Base-by-base conservation (phyloP, 2,113 vertebrate species). In the Triplophysa siluroides region DNA sequence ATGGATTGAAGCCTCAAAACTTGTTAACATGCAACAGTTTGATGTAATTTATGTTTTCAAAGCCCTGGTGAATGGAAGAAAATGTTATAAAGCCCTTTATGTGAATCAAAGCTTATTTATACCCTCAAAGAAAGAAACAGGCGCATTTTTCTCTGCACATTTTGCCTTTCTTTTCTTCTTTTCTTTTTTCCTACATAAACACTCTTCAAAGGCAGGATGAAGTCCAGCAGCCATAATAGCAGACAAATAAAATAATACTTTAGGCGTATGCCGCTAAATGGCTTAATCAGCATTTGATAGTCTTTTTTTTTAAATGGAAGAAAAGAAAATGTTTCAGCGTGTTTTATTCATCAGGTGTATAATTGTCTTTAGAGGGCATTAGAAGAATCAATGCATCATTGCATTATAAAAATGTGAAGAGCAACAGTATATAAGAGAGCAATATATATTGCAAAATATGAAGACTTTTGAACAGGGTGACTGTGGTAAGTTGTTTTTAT, bases 31-130 rank as follows among this genome's bases (percentile, higher is more conserved):
- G 61, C 74, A 64, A 65, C 45, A 52, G 74, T 76, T 76, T 63
- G 43, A 64, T 76, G 74, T 76, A 64, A 76, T 76, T 76, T 65
- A 52, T 64, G 61, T 63, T 76, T 76, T 76, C 74, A 65, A 65
- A 76, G 74, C 61, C 50, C 24, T 65, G 19, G 61, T 65, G 50
- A 76, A 76, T 64, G 61, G 18, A 76, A 76, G 60, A 76, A 65
- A 65, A 76, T 76, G 60, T 76, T 61, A 76, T 76, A 65, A 76
- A 76, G 74, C 60, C 29, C 74, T 76, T 74, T 65, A 76, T 76
- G 61, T 65, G 61, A 76, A 76, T 76, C 74, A 76, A 76, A 76
- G 74, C 61, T 65, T 38, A 65, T 65, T 76, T 65, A 76, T 76
- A 65, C 74, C 61, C 74, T 76, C 74, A 76, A 76, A 76, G 74